Conservation (phyloP, 2,797 vertebrate genomes). For the Saxicola maurus region DNA sequence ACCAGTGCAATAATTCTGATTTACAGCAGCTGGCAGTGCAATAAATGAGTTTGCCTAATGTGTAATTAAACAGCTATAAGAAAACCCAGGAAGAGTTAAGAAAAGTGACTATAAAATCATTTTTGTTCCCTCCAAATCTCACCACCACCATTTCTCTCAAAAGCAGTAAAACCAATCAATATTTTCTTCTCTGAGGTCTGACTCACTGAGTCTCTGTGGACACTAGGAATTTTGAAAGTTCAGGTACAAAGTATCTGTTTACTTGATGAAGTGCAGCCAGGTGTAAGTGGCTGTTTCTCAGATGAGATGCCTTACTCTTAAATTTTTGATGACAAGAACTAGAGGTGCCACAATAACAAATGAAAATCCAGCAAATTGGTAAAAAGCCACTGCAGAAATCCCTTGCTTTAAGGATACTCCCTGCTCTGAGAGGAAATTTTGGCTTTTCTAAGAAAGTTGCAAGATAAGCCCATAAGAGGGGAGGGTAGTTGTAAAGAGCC, state of each 20-base stretch:
- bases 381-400: not conserved
- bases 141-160: not conserved
- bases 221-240: not conserved
- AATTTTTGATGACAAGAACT: not conserved
- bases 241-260: not conserved
- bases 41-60: not conserved
- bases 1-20: not conserved
- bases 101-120: not conserved
- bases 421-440: not conserved
- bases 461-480: not conserved
- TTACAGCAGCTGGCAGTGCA: not conserved
- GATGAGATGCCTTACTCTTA: not conserved
- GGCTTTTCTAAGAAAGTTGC: not conserved
- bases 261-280: not conserved
- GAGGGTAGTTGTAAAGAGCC: not conserved
- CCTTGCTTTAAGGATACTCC: not conserved
- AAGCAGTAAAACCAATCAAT: not conserved
- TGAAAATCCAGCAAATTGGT: not conserved
- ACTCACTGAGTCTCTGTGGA: not conserved
- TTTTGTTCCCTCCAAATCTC: not conserved
- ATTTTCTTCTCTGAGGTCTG: not conserved
- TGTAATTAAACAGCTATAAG: not conserved
- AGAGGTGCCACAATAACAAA: not conserved
- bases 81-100: not conserved
- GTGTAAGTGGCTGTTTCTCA: not conserved